Evolutionary conservation across 2,888 invertebrate genomes (phyloP).

Genomic region (Agonopterix subpropinquella): DNA sequence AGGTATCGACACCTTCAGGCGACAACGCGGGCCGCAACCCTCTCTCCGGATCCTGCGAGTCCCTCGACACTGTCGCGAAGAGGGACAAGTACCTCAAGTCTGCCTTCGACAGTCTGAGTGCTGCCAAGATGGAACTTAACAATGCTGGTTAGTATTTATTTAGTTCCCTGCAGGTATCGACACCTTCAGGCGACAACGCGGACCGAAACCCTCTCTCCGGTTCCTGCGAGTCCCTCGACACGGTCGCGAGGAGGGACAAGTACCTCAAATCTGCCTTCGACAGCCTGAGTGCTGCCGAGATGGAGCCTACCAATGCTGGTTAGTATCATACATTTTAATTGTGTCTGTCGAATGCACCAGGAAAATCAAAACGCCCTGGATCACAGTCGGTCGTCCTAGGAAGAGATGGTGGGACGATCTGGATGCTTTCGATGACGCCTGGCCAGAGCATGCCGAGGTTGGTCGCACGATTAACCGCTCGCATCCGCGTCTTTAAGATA

Average conservation of each 20-base stretch:
- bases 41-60: conserved; percentile 85
- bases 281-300: conserved; percentile 81
- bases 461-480: too few species aligned
- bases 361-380: too few species aligned
- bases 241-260: conserved; percentile 74
- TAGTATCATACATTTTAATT: too few species aligned
- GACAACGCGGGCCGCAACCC: conserved; percentile 87
- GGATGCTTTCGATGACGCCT: too few species aligned
- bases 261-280: conserved; percentile 81
- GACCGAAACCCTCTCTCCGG: conserved; percentile 86
- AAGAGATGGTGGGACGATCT: too few species aligned
- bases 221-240: conserved; percentile 82
- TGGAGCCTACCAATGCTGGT: conserved; percentile 26
- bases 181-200: conserved; percentile 87
- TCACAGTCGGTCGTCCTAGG: too few species aligned
- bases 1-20: conserved; percentile 85
- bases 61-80: conserved; percentile 73
- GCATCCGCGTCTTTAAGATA: too few species aligned
- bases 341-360: too few species aligned
- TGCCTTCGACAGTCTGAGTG: conserved; percentile 83
- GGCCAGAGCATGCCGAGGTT: too few species aligned
- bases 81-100: conserved; percentile 79
- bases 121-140: conserved; percentile 67
- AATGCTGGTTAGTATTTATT: neutral
- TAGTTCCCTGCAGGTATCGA: conserved; percentile 74